phyloP scores from a whole-genome alignment of 2,797 vertebrate species.

The Dendrocincla tyrannina region DNA sequence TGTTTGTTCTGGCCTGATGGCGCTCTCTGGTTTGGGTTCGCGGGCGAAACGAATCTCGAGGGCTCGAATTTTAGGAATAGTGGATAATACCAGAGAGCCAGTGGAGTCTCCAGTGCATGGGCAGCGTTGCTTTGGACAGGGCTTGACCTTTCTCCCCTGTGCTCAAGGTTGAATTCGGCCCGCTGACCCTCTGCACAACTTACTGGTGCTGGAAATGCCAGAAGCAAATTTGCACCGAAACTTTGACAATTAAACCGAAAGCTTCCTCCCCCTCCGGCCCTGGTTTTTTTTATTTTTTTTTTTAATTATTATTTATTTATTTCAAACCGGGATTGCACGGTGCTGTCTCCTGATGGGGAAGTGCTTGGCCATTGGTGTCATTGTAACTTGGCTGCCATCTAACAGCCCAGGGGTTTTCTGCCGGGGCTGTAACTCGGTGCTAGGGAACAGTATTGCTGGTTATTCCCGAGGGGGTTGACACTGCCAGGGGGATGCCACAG shows the following conservation, averaged over 20 bases:
- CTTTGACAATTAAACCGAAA: neutral
- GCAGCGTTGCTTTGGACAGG: neutral
- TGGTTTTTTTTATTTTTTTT: too few relatives aligned
- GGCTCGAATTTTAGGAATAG: neutral
- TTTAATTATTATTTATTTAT: neutral
- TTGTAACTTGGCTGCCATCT: neutral
- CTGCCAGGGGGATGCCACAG: neutral
- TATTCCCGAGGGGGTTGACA: neutral
- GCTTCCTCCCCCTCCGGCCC: fast-evolving
- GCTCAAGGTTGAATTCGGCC: slow-evolving; percentile 15
- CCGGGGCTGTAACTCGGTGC: neutral
- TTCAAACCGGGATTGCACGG: neutral
- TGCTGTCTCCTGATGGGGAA: fast-evolving
- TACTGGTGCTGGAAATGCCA: neutral
- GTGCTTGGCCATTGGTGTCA: neutral
- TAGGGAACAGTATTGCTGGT: slow-evolving; percentile 1
- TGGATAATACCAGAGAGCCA: neutral
- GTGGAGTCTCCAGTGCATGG: neutral
- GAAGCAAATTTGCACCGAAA: neutral
- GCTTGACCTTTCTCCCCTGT: slow-evolving; percentile 28
- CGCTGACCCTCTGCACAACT: neutral
- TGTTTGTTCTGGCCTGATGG: neutral
- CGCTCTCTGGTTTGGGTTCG: neutral
- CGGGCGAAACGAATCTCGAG: neutral
- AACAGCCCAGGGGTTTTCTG: neutral